Conservation (phyloP, 1,140 invertebrate species). For the Drosophila virilis region DNA sequence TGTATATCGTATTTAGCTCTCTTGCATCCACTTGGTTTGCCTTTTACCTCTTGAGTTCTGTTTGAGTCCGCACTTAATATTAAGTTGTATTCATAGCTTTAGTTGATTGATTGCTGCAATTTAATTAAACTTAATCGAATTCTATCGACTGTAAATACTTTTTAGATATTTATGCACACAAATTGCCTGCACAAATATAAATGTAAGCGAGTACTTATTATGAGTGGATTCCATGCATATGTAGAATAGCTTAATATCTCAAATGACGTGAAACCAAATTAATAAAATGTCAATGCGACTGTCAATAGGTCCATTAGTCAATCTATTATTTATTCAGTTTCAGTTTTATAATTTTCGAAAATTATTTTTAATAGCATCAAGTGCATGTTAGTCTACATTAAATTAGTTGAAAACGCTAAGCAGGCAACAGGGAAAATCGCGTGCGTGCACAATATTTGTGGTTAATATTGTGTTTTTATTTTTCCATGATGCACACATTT, state of each 20-base stretch:
- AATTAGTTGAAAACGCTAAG: constrained; percentile 33
- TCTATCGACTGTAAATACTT: constrained; percentile 33
- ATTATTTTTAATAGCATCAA: constrained; percentile 43
- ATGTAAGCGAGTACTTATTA: constrained; percentile 8
- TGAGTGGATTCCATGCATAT: not conserved
- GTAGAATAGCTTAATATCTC: constrained; percentile 49
- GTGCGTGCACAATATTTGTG: not conserved
- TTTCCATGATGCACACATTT: not conserved
- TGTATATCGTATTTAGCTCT: constrained; percentile 12
- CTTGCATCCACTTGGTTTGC: constrained; percentile 54
- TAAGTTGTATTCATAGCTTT: constrained; percentile 64
- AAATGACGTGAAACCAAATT: constrained; percentile 25
- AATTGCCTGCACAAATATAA: constrained; percentile 13
- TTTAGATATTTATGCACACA: constrained; percentile 10
- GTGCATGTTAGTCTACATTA: constrained; percentile 46
- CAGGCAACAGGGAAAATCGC: not conserved
- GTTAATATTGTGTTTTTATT: constrained; percentile 3
- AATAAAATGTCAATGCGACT: constrained; percentile 57
- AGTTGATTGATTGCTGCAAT: constrained; percentile 64
- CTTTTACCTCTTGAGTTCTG: constrained; percentile 49
- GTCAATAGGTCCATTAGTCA: constrained; percentile 2
- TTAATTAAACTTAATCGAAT: constrained; percentile 30
- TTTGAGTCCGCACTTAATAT: constrained; percentile 46
- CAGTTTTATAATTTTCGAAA: constrained; percentile 31
- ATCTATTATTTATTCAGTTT: constrained; percentile 29